Conservation (phyloP, 2,113 vertebrate genomes). For the Pseudorasbora parva region DNA sequence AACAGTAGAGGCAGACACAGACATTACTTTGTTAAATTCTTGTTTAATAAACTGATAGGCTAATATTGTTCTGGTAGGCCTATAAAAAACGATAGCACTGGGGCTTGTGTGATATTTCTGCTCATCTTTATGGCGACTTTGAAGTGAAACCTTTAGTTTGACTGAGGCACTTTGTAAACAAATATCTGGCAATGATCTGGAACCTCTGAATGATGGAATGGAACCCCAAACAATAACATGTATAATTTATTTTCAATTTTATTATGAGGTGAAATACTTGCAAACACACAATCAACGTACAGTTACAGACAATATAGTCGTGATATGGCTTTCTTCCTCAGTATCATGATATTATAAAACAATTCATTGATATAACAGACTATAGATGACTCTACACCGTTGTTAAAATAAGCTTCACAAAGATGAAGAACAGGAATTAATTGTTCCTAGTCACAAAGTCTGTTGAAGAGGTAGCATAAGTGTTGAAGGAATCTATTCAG, state of each 20-base stretch:
- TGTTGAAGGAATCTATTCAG: not conserved
- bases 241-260: not conserved
- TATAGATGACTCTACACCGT: not conserved
- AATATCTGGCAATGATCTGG: not conserved
- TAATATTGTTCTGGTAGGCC: too few relatives aligned
- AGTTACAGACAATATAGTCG: not conserved
- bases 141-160: not conserved
- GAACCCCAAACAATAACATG: not conserved
- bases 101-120: not conserved
- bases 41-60: not conserved
- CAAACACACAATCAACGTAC: not conserved
- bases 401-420: not conserved
- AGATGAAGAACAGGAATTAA: not conserved
- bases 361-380: not conserved
- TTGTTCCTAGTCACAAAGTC: not conserved
- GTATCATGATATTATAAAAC: not conserved
- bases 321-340: not conserved
- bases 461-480: not conserved
- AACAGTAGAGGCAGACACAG: too few relatives aligned
- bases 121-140: not conserved
- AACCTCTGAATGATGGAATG: not conserved
- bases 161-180: not conserved
- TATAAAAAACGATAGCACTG: too few relatives aligned
- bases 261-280: not conserved
- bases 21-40: not conserved